Conservation (phyloP, 2,113 vertebrate genomes). For the Caracal caracal region DNA sequence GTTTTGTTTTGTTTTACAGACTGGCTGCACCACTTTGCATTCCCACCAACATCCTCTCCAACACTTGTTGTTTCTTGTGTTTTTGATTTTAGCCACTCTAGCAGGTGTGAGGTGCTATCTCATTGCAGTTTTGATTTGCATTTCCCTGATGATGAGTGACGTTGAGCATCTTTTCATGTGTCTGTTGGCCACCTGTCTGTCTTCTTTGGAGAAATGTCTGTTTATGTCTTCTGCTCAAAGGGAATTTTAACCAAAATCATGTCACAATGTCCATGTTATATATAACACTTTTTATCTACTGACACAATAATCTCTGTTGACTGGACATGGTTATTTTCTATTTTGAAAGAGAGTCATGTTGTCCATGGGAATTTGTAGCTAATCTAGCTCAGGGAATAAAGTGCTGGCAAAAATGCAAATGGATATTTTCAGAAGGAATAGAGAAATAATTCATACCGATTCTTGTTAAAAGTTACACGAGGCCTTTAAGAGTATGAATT, state of each 20-base stretch:
- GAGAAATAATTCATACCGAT: background rate
- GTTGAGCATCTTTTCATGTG: background rate
- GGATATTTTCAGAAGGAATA: background rate
- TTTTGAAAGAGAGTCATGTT: slow-evolving; percentile 6
- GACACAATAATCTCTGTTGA: background rate
- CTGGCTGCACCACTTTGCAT: background rate
- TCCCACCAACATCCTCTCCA: background rate
- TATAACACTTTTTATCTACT: background rate
- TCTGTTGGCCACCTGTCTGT: background rate
- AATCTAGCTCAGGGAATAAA: background rate
- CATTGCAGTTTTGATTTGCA: background rate
- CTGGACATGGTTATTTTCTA: background rate
- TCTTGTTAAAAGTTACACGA: background rate
- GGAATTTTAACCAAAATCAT: background rate
- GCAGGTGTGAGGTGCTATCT: background rate
- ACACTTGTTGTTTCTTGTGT: background rate
- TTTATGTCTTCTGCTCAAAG: background rate
- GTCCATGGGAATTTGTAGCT: background rate
- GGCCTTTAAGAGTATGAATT: background rate
- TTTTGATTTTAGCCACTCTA: background rate
- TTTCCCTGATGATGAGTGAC: background rate
- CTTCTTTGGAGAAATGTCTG: background rate
- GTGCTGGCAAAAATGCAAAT: background rate
- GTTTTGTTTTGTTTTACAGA: background rate
- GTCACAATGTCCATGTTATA: background rate